Evolutionary conservation across 2,113 vertebrate species (phyloP).

Genomic region (Eonycteris spelaea): DNA sequence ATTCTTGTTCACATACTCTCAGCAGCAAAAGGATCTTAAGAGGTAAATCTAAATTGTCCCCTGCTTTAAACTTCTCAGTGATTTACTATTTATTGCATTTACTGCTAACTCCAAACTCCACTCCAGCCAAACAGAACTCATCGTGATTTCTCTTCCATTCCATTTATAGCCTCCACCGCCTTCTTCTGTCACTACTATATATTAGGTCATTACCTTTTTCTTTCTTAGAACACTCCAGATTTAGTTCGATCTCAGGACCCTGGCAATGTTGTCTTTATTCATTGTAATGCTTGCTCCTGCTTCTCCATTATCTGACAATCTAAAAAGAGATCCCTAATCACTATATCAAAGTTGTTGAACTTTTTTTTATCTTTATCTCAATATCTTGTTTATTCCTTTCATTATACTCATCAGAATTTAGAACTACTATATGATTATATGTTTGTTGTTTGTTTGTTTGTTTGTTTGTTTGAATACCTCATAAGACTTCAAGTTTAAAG

Average conservation of each 20-base stretch:
- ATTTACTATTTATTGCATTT: not conserved
- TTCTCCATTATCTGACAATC: not conserved
- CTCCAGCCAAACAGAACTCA: too few species aligned
- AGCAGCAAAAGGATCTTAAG: not conserved
- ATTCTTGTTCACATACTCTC: not conserved
- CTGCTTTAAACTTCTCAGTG: not conserved
- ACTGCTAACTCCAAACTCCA: not conserved
- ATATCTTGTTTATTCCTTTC: not conserved
- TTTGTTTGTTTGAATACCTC: not conserved
- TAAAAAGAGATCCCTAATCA: not conserved
- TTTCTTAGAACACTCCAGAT: not conserved
- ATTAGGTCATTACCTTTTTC: not conserved
- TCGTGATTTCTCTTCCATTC: not conserved
- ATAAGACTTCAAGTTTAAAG: not conserved
- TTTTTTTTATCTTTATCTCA: not conserved
- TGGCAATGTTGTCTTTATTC: not conserved
- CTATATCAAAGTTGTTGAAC: not conserved
- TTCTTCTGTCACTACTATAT: not conserved
- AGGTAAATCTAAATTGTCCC: not conserved
- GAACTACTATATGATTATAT: not conserved
- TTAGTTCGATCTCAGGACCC: not conserved
- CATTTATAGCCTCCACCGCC: not conserved
- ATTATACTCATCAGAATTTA: not conserved
- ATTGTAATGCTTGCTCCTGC: not conserved
- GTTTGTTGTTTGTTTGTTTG: not conserved